A percentile compares a stretch with the other conserved stretches of the same genome.
phyloP scores from a whole-genome alignment of 2,113 vertebrate species.

The Asarcornis scutulata region DNA sequence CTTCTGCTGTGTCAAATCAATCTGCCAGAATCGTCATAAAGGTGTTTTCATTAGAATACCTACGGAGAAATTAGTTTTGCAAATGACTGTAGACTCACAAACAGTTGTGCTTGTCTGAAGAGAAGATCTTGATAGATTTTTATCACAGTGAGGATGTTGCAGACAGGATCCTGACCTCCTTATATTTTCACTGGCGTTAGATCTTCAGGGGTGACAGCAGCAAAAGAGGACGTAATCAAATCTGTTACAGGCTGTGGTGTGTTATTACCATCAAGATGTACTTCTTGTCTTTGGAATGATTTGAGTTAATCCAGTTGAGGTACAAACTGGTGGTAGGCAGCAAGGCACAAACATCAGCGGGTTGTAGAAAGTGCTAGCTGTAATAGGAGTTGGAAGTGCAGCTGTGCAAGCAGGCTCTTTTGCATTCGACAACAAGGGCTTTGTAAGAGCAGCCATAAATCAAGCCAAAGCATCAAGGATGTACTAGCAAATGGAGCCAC shows the following conservation, averaged over 20 bases:
- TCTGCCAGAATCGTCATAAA: background rate
- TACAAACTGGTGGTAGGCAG: background rate
- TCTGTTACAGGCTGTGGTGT: background rate
- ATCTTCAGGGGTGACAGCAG: background rate
- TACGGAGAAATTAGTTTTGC: background rate
- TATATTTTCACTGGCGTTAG: background rate
- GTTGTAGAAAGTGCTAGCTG: background rate
- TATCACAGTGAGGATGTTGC: background rate
- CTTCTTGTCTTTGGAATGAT: background rate
- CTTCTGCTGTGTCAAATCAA: background rate
- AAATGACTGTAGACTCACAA: background rate
- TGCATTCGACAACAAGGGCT: background rate
- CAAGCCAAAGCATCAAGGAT: background rate
- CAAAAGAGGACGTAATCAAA: background rate
- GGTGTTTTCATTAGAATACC: background rate
- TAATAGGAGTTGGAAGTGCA: background rate
- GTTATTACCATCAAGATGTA: background rate
- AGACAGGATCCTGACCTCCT: background rate
- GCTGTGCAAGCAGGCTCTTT: background rate
- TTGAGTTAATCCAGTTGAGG: background rate
- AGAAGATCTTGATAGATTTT: background rate
- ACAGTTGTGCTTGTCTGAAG: background rate
- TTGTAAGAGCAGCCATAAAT: background rate
- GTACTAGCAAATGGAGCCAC: background rate
- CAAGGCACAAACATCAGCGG: background rate